phyloP scores from a whole-genome alignment of 2,113 vertebrate genomes.

The Dasyornis broadbenti region DNA sequence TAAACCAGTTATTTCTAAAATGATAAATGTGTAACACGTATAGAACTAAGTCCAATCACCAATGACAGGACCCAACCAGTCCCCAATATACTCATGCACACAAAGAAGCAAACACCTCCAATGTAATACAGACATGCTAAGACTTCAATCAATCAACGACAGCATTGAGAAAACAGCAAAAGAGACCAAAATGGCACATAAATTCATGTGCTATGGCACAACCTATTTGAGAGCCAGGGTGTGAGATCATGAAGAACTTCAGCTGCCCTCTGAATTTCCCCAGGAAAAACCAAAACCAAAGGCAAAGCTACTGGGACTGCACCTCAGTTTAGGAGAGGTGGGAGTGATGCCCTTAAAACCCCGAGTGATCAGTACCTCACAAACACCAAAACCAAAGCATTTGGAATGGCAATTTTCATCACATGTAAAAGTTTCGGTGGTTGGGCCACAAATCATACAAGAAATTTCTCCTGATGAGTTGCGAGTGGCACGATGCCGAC shows the following conservation, averaged over 20 bases:
- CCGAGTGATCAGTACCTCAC: fast-evolving
- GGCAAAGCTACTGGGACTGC: neutral
- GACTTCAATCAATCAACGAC: neutral
- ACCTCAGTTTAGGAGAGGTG: neutral
- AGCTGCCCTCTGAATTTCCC: neutral
- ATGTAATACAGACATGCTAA: fast-evolving
- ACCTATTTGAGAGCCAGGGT: neutral
- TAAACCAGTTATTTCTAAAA: neutral
- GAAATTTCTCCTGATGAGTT: fast-evolving
- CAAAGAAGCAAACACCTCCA: neutral
- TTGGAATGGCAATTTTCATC: neutral
- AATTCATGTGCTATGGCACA: neutral
- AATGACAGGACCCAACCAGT: neutral
- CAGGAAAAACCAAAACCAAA: neutral
- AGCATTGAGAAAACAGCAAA: neutral
- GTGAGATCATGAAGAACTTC: neutral
- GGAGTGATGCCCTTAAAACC: neutral
- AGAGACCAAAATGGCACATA: neutral
- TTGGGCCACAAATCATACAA: neutral
- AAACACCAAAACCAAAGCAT: neutral
- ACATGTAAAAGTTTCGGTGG: neutral
- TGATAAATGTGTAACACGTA: fast-evolving
- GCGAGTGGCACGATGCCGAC: fast-evolving
- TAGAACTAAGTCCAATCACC: neutral
- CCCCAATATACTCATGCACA: neutral